These are phyloP conservation scores for Plagodis pulveraria DNA, from an alignment of 2,888 invertebrate genomes.

Conservation along the genomic window DNA sequence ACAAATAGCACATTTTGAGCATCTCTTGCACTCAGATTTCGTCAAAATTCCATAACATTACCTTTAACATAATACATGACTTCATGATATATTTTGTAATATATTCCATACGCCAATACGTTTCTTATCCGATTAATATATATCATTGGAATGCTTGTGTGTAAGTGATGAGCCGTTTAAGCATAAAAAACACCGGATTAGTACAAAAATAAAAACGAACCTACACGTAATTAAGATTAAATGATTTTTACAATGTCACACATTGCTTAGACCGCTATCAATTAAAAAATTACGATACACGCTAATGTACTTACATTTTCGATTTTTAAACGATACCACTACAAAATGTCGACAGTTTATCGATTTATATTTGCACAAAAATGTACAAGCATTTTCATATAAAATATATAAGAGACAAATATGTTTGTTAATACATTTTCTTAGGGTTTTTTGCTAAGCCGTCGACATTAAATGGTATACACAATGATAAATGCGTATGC, in stretches of 20 bases:
- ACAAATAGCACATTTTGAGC: slow-evolving; percentile 14
- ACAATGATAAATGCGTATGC: slow-evolving; percentile 30
- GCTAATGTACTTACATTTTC: slow-evolving; percentile 52
- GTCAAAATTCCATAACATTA: not conserved
- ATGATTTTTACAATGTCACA: slow-evolving; percentile 56
- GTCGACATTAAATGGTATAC: slow-evolving; percentile 17
- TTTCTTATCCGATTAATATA: not conserved
- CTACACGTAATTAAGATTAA: slow-evolving; percentile 23
- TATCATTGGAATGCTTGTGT: slow-evolving; percentile 48
- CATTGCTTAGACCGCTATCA: slow-evolving; percentile 53
- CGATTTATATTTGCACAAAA: not conserved
- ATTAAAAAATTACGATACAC: slow-evolving; percentile 40
- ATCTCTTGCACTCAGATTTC: slow-evolving; percentile 3
- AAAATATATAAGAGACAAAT: no score
- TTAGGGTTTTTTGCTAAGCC: slow-evolving; percentile 26
- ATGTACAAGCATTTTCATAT: no score
- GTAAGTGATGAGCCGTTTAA: slow-evolving; percentile 32
- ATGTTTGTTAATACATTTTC: no score
- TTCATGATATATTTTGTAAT: slow-evolving; percentile 11
- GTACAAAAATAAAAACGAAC: slow-evolving; percentile 50
- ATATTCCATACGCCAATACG: not conserved
- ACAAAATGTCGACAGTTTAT: slow-evolving; percentile 15
- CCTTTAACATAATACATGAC: not conserved
- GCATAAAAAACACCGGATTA: slow-evolving; percentile 43
- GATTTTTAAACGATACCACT: slow-evolving; percentile 20